Conservation (phyloP, 2,888 invertebrate species). For the Microlaimidae sp. region DNA sequence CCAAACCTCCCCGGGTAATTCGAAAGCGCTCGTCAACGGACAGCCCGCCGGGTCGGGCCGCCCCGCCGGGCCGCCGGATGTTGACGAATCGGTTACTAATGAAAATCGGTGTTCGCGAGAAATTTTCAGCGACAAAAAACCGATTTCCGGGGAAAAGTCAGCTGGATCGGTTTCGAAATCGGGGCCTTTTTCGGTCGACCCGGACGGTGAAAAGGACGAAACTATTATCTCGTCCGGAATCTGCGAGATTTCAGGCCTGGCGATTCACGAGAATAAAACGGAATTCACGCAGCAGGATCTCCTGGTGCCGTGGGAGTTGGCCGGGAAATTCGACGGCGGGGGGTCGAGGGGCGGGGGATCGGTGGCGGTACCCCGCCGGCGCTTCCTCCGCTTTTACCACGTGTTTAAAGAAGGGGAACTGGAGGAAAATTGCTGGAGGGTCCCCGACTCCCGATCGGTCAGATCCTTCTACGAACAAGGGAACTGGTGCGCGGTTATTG, state of each 20-base stretch:
- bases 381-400: slow-evolving; percentile 29
- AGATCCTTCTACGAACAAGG: slow-evolving; percentile 28
- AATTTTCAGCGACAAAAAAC: too few relatives aligned
- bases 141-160: too few relatives aligned
- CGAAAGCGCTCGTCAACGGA: too few relatives aligned
- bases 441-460: slow-evolving; percentile 19
- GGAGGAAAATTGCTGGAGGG: slow-evolving; percentile 20
- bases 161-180: too few relatives aligned
- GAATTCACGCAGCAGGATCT: slow-evolving; percentile 74
- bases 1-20: too few relatives aligned
- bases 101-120: slow-evolving; percentile 2
- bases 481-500: slow-evolving; percentile 28
- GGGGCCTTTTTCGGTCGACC: too few relatives aligned
- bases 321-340: slow-evolving; percentile 2
- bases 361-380: too few relatives aligned
- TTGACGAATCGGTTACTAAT: slow-evolving; percentile 35
- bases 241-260: slow-evolving; percentile 40
- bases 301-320: slow-evolving; percentile 83
- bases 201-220: too few relatives aligned
- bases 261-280: slow-evolving; percentile 74
- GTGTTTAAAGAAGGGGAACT: slow-evolving; percentile 31
- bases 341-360: not conserved
- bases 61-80: too few relatives aligned
- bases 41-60: too few relatives aligned
- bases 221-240: too few relatives aligned